Base-by-base conservation (phyloP, 2,797 vertebrate genomes). In the Molothrus aeneus region DNA sequence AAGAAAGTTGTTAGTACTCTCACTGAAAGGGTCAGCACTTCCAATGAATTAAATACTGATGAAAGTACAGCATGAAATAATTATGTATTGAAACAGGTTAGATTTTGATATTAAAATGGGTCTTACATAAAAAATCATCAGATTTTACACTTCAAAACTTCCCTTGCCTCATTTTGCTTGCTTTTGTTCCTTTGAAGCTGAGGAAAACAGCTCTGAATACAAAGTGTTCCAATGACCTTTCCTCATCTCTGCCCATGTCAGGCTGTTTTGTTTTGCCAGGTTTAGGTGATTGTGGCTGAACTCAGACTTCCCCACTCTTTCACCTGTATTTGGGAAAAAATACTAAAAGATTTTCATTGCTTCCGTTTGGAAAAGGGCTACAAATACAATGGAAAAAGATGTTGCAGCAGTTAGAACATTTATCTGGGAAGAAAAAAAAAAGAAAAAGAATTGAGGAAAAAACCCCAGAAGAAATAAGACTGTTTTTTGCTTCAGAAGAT, bases 391-490 rank as follows among this genome's bases (percentile, higher is more conserved):
- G 11, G 17, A 29, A 53, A 68, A 13, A 8, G 25, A 34, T 57
- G 18, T 20, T 22, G 12, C 28, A 71, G 34, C 9, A 40, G 34
- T 59, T 31, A 47, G 21, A 60, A 51, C 3, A 71, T 43, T 34
- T 59, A 20, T 29, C 10, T 38, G 10, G n/a, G 10, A 12, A 26
- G 59, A 57, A 36, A 57, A 11, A 24, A 4, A 47, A 13, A 47
- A 47, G 45, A 24, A 43, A 18, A 42, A 43, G 0, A 47, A 48
- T 22, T 1, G 0, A 61, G 28, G 6, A 10, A 21, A 19, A 28
- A 38, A 2, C 5, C 7, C 4, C 11, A 34, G 7, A 21, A 45
- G 10, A 77, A 60, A 61, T 10, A 34, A 10, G 12, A 70, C 11
- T 13, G 3, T n/a, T 83, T 28, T 32, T 36, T 75, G 36, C 34